These are phyloP conservation scores for Ips nitidus DNA, from an alignment of 1,140 invertebrate species.

Conservation along the genomic window DNA sequence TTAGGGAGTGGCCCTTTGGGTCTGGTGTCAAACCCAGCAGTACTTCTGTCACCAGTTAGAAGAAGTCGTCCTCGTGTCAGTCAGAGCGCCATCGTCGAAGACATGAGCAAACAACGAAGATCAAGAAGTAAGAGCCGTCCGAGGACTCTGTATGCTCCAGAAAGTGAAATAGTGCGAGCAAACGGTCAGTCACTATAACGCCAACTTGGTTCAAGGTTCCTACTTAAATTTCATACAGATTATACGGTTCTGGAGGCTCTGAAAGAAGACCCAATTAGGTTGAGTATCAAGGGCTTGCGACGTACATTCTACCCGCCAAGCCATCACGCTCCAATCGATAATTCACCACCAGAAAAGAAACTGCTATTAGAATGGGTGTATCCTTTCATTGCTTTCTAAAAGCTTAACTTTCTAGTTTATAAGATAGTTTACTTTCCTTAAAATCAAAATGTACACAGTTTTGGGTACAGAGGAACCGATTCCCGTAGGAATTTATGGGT, in stretches of 20 bases:
- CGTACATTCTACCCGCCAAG: constrained; percentile 86
- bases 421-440: no score
- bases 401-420: background rate
- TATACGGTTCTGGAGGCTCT: constrained; percentile 80
- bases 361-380: constrained; percentile 92
- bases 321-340: constrained; percentile 76
- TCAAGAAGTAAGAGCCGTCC: constrained; percentile 81
- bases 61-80: constrained; percentile 69
- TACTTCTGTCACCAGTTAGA: constrained; percentile 63
- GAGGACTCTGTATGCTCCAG: constrained; percentile 74
- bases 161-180: constrained; percentile 74
- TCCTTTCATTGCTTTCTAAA: constrained; percentile 53
- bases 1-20: constrained; percentile 56
- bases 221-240: constrained; percentile 56
- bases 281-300: constrained; percentile 81
- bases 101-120: constrained; percentile 58
- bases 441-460: constrained; percentile 57
- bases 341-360: constrained; percentile 82
- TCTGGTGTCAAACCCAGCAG: constrained; percentile 50
- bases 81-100: constrained; percentile 58
- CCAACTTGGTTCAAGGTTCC: background rate
- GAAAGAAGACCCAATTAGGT: constrained; percentile 78
- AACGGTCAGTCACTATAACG: constrained; percentile 57
- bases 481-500: constrained; percentile 87
- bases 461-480: constrained; percentile 90